Conservation (phyloP, 1,140 invertebrate species). For the Neotoxoptera formosana region DNA sequence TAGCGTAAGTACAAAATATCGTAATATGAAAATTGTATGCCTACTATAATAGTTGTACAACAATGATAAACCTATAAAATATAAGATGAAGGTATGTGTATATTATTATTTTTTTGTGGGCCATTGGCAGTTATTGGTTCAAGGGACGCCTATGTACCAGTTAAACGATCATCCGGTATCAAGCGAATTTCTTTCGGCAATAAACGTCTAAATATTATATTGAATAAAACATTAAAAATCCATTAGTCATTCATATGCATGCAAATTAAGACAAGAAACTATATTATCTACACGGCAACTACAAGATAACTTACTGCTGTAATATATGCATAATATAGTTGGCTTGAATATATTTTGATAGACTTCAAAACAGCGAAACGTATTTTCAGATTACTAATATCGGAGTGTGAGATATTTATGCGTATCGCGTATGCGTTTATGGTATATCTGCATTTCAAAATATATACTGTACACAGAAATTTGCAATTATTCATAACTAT, state of each 20-base stretch:
- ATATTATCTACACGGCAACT: conserved; percentile 1
- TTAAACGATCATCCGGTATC: not conserved
- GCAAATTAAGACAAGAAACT: conserved; percentile 16
- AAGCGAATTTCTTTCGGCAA: not conserved
- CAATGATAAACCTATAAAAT: not conserved
- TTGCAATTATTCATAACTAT: not conserved
- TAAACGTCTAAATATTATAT: not conserved
- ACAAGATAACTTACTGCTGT: conserved; percentile 1
- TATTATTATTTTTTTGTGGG: not conserved
- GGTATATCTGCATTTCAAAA: not conserved
- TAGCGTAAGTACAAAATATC: not conserved
- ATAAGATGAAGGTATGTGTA: not conserved
- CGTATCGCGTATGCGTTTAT: not conserved
- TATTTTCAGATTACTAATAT: not conserved
- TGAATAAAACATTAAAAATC: conserved; percentile 18
- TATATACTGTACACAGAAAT: not conserved
- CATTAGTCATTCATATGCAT: not conserved
- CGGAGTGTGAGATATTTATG: not conserved
- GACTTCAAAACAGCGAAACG: not conserved
- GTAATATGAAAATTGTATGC: not conserved
- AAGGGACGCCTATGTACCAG: not conserved
- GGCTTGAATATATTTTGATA: not conserved
- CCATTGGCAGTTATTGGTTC: not conserved
- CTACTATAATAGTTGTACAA: not conserved
- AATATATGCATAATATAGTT: not conserved